phyloP scores from a whole-genome alignment of 2,797 vertebrate genomes.

The Urocyon cinereoargenteus region DNA sequence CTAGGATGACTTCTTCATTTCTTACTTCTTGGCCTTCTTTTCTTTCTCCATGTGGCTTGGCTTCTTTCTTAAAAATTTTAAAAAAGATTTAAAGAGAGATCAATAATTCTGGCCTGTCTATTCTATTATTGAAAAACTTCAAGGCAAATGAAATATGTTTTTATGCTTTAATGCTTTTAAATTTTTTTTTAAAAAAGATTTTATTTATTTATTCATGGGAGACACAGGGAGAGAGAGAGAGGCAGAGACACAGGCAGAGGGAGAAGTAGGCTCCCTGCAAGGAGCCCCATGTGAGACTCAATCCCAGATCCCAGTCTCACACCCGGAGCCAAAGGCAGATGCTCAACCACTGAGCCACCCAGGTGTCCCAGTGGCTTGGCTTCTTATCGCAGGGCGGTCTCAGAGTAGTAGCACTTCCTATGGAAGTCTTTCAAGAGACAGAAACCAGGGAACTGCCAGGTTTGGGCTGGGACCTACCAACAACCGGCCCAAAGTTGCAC shows the following conservation, averaged over 20 bases:
- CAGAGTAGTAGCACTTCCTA: not conserved
- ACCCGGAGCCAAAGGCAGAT: too few relatives aligned
- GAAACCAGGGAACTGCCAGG: not conserved
- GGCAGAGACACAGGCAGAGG: too few relatives aligned
- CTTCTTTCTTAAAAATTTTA: too few relatives aligned
- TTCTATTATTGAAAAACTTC: not conserved
- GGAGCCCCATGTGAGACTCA: too few relatives aligned
- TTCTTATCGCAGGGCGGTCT: not conserved
- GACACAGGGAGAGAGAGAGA: too few relatives aligned
- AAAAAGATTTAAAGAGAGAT: not conserved
- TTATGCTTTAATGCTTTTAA: conserved; percentile 5
- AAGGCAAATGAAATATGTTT: conserved; percentile 5
- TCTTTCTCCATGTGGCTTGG: not conserved
- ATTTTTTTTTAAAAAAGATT: not conserved
- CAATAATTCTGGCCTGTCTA: not conserved
- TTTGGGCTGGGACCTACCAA: not conserved
- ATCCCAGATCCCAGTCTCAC: too few relatives aligned
- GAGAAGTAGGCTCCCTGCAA: too few relatives aligned
- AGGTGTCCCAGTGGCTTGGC: too few relatives aligned
- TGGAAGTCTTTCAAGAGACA: not conserved
- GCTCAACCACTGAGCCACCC: too few relatives aligned
- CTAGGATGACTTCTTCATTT: not conserved
- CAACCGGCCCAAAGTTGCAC: not conserved
- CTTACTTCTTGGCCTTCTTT: not conserved
- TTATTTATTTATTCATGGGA: too few relatives aligned